Conservation (phyloP, 1,140 invertebrate species). For the Aporrectodea caliginosa region DNA sequence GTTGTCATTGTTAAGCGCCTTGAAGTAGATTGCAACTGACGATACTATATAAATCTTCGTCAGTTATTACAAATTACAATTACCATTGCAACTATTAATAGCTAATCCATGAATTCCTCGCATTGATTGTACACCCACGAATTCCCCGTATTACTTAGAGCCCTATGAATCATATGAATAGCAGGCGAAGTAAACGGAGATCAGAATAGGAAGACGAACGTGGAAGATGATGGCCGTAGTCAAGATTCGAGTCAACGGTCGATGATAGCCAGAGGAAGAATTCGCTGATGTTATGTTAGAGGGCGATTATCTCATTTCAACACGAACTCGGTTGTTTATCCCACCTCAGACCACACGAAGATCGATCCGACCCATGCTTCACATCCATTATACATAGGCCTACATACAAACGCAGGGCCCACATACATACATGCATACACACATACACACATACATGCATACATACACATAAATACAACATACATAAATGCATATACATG, state of each 20-base stretch:
- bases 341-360: neutral
- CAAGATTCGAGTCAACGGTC: neutral
- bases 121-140: too few species aligned
- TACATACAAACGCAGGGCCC: neutral
- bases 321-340: neutral
- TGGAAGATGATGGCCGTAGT: too few species aligned
- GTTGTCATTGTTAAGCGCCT: neutral
- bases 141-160: too few species aligned
- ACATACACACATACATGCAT: conserved; percentile 4
- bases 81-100: neutral
- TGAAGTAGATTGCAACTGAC: neutral
- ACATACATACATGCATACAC: neutral
- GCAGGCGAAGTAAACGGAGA: too few species aligned
- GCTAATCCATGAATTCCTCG: neutral
- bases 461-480: neutral
- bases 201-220: too few species aligned
- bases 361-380: neutral
- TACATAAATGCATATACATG: neutral
- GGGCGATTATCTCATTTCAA: neutral
- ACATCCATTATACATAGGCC: neutral
- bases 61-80: neutral
- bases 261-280: neutral
- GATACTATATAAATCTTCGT: neutral
- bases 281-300: neutral
- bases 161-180: too few species aligned